Evolutionary conservation across 2,888 invertebrate species (phyloP).

Genomic region (Heliconius cydno): DNA sequence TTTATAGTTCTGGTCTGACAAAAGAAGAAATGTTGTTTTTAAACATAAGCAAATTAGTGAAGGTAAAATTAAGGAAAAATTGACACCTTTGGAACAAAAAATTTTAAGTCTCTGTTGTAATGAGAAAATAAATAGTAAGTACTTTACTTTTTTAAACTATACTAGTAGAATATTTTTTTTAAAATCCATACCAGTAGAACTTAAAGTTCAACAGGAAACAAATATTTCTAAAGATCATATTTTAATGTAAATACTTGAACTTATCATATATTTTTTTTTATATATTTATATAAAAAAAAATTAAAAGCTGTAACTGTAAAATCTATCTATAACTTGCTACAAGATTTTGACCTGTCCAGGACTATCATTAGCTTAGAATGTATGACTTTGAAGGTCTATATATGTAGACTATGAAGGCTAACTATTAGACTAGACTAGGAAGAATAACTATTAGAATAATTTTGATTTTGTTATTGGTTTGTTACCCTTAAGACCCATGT

Average conservation of each 20-base stretch:
- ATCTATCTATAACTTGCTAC: no score
- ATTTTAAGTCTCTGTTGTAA: constrained; percentile 61
- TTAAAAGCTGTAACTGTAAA: neutral
- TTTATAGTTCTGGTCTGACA: constrained; percentile 71
- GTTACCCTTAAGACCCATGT: no score
- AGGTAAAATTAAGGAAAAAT: constrained; percentile 59
- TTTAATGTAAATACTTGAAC: neutral
- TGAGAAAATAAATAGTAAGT: constrained; percentile 55
- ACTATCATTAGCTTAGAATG: no score
- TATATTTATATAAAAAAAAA: neutral
- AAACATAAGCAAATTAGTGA: constrained; percentile 68
- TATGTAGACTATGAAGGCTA: no score
- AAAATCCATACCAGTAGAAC: no score
- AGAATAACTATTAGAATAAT: no score
- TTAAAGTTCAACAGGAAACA: neutral
- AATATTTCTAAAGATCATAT: neutral
- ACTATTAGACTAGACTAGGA: no score
- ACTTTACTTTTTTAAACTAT: neutral
- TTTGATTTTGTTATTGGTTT: neutral
- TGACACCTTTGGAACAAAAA: constrained; percentile 64
- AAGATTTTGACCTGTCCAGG: no score
- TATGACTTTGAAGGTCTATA: no score
- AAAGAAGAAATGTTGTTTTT: constrained; percentile 62
- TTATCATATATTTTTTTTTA: no score
- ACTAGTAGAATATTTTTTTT: no score